A percentile compares a stretch with the other conserved stretches of the same genome.
Conservation (phyloP, 2,797 vertebrate genomes). For the Pygocentrus nattereri region DNA sequence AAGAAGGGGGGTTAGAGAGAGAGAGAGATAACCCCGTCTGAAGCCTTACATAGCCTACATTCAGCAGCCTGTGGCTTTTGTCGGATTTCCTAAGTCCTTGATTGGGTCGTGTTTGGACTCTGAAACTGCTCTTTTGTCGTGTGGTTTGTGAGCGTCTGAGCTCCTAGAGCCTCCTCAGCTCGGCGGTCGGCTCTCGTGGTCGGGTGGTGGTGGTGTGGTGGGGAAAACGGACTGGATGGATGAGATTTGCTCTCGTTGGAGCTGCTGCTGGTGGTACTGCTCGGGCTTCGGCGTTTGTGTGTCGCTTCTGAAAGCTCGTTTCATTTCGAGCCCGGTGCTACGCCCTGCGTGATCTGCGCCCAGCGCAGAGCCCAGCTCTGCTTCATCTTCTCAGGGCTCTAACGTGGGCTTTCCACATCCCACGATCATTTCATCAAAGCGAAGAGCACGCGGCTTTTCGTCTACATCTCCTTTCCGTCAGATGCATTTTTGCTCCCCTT, state of each 20-base stretch:
- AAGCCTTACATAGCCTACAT: conserved; percentile 34
- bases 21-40: conserved; percentile 12
- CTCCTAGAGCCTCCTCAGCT: conserved; percentile 13
- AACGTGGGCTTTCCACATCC: conserved; percentile 38
- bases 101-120: conserved; percentile 35
- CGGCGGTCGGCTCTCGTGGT: conserved; percentile 39
- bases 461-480: neutral
- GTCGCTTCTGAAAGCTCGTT: neutral
- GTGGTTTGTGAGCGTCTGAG: conserved; percentile 22
- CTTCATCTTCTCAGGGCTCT: conserved; percentile 34
- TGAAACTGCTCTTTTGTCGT: conserved; percentile 39
- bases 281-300: conserved; percentile 18
- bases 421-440: conserved; percentile 26
- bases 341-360: conserved; percentile 57
- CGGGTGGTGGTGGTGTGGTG: conserved; percentile 23
- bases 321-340: conserved; percentile 40
- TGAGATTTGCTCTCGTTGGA: conserved; percentile 26
- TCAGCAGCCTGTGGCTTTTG: neutral
- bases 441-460: neutral
- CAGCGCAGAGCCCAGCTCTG: conserved; percentile 36
- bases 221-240: conserved; percentile 19
- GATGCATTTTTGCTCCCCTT: neutral
- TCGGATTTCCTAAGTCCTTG: conserved; percentile 15
- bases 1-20: neutral
- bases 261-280: neutral